phyloP scores from a whole-genome alignment of 2,113 vertebrate genomes.

The Microtus montanus region DNA sequence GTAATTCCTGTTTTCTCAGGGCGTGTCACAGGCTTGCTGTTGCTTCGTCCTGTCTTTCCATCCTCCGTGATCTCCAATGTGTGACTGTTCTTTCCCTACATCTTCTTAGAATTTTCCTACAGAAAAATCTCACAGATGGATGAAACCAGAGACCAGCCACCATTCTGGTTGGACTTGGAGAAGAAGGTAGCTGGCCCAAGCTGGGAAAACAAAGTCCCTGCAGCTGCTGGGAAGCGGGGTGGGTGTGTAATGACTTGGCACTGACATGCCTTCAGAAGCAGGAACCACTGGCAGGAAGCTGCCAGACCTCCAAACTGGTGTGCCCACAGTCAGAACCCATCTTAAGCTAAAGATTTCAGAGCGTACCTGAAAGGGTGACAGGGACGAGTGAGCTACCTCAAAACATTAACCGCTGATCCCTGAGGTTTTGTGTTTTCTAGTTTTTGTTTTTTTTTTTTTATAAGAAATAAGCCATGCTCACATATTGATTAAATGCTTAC shows the following conservation, averaged over 20 bases:
- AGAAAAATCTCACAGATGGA: not conserved
- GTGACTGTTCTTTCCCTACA: not conserved
- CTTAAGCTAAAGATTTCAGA: not conserved
- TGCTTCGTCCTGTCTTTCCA: not conserved
- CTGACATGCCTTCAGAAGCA: slow-evolving; percentile 11
- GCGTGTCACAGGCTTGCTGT: not conserved
- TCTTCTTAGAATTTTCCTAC: not conserved
- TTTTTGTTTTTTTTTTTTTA: not conserved
- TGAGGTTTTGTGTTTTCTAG: not conserved
- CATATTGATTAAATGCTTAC: not conserved
- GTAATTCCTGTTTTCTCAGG: not conserved
- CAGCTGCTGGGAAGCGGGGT: not conserved
- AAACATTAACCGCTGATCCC: not conserved
- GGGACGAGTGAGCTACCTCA: not conserved
- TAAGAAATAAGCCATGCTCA: not conserved
- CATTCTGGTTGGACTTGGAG: not conserved
- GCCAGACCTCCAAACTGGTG: not conserved
- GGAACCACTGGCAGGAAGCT: slow-evolving; percentile 23
- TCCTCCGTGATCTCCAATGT: not conserved
- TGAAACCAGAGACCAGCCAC: not conserved
- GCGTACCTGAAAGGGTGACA: not conserved
- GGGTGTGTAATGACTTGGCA: not conserved
- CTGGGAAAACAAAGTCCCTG: not conserved
- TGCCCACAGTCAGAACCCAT: not conserved
- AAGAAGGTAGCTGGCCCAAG: not conserved